Evolutionary conservation across 2,797 vertebrate species (phyloP), one percentile per base, ranked within the genome.

Genomic region (Nannoperca obscura): DNA sequence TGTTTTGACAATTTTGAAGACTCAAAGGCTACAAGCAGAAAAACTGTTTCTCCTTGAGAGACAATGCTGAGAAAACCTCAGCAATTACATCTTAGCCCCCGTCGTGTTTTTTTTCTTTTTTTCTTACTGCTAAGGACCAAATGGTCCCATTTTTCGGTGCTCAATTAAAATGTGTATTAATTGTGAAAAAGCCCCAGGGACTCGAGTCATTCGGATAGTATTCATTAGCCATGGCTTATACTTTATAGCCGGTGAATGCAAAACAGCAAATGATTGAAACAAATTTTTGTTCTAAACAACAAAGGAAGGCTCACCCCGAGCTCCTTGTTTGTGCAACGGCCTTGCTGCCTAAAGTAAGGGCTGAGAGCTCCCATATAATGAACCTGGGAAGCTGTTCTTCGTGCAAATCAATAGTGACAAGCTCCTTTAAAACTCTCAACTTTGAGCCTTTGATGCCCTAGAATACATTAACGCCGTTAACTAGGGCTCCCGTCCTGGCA

Each of bases 371-470:
- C 80, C 66, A 69, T 89, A 91, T 94, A 94, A 94, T 92, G 89
- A 94, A 93, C 83, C 82, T 40, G 59, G 88, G 85, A 91, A 91
- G 88, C 85, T 79, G 54, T 69, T 85, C 78, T 82, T 87, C 30
- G 67, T 77, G 81, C 86, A 85, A 81, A 94, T 94, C 93, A 93
- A 94, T 93, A 91, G 83, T 84, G 89, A 92, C 81, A 81, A 90
- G 88, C 82, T 87, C 57, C 86, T 91, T 93, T 92, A 93, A 91
- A 91, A 91, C 85, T 78, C 90, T 89, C 82, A 91, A 92, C 89
- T 89, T 91, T 86, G 81, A 93, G 90, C 82, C 89, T 94, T 93
- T 93, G 93, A 94, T 92, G 91, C 77, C 54, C 5, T 14, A 61
- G 86, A 93, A 91, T 92, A 83, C 76, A 93, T 92, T 90, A 91